Percentiles rank a stretch among this genome's conserved stretches.
These are phyloP conservation scores for Aphrophora alni DNA, from an alignment of 2,888 invertebrate species.

Conservation along the genomic window DNA sequence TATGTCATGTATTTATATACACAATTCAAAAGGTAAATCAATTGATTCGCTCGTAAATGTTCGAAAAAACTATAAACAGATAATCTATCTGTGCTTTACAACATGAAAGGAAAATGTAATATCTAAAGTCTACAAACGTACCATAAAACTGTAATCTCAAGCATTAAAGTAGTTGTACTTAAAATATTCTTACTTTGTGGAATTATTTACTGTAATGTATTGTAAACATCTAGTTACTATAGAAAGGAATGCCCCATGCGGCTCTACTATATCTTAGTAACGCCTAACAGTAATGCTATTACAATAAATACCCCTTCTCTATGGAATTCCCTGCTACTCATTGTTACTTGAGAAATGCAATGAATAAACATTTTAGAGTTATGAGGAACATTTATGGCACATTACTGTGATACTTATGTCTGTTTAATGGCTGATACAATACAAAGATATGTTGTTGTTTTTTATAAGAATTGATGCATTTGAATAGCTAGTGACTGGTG, in stretches of 20 bases:
- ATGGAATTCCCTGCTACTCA: conserved; percentile 3
- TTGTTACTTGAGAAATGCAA: neutral
- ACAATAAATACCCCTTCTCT: neutral
- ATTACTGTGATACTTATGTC: neutral
- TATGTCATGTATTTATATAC: no score
- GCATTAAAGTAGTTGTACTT: neutral
- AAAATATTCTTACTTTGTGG: neutral
- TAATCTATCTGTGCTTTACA: no score
- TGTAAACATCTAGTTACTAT: neutral
- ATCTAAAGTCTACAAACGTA: neutral
- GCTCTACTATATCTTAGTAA: neutral
- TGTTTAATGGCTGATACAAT: neutral
- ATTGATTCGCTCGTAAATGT: no score
- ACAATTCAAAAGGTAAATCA: no score
- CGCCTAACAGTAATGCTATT: neutral
- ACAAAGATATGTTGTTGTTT: neutral
- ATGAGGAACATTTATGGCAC: neutral
- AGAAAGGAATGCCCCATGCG: neutral
- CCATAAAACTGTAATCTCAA: neutral
- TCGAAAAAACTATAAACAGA: no score
- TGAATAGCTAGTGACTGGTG: neutral
- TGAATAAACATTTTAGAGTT: neutral
- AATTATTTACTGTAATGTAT: neutral
- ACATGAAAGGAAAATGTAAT: neutral
- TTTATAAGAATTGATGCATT: neutral